These are phyloP conservation scores for Latrodectus geometricus DNA, from an alignment of 1,140 invertebrate genomes.

Conservation along the genomic window DNA sequence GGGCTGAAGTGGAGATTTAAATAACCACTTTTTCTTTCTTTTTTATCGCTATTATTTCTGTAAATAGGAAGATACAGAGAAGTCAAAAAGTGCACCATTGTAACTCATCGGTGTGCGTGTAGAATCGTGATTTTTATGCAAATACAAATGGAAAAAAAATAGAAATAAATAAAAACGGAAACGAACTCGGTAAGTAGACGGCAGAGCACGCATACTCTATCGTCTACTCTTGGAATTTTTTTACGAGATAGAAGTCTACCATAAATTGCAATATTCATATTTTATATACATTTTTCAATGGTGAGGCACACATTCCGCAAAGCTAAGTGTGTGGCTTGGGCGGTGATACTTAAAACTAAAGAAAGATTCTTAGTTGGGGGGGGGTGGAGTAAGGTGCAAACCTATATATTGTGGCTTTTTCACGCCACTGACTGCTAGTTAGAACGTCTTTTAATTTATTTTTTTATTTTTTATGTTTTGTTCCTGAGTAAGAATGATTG, in stretches of 20 bases:
- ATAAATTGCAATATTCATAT: too few species aligned
- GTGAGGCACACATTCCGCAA: too few species aligned
- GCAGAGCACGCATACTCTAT: neutral
- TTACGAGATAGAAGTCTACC: too few species aligned
- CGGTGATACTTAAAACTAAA: too few species aligned
- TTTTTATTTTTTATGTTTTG: too few species aligned
- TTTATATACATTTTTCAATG: too few species aligned
- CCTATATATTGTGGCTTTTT: neutral
- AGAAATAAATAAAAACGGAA: neutral
- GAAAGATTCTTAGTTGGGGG: too few species aligned
- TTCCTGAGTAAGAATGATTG: neutral
- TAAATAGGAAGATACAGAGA: neutral
- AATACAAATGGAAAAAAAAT: slow-evolving; percentile 17
- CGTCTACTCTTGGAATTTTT: too few species aligned
- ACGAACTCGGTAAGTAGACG: neutral
- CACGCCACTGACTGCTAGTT: neutral
- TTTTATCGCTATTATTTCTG: neutral
- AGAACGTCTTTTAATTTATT: too few species aligned
- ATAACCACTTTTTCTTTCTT: slow-evolving; percentile 2
- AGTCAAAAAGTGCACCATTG: neutral
- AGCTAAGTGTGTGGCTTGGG: too few species aligned
- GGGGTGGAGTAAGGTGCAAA: neutral
- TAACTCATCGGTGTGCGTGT: slow-evolving; percentile 20
- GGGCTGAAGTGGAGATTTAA: slow-evolving; percentile 16
- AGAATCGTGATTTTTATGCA: slow-evolving; percentile 20